Evolutionary conservation across 2,113 vertebrate genomes (phyloP).

Genomic region (Mobula hypostoma): DNA sequence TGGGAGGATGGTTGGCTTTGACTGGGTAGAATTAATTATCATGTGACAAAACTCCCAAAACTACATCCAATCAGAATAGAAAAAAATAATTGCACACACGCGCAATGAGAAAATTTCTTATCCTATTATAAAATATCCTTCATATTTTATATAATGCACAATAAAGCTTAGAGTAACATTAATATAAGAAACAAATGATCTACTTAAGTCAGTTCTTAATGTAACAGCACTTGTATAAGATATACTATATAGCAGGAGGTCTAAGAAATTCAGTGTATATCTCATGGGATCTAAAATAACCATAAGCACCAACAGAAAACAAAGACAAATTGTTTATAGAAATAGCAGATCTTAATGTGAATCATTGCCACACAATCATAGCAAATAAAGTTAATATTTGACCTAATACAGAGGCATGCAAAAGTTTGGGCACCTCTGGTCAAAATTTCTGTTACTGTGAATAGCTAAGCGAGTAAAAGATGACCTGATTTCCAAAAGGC

Average conservation of each 20-base stretch:
- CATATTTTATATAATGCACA: background rate
- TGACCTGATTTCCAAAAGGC: no score
- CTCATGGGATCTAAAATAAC: background rate
- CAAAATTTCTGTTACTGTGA: no score
- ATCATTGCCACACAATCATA: background rate
- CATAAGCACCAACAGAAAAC: background rate
- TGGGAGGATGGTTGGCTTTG: background rate
- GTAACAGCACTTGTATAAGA: background rate
- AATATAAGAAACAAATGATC: no score
- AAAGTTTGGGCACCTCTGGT: no score
- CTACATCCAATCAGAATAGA: background rate
- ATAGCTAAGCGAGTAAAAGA: no score
- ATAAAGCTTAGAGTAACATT: background rate
- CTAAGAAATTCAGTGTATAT: background rate
- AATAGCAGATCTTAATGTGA: background rate
- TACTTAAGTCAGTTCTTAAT: no score
- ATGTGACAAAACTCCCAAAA: background rate
- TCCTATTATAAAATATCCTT: background rate
- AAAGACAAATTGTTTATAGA: background rate
- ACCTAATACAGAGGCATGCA: no score
- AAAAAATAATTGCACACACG: background rate
- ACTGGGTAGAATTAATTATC: background rate
- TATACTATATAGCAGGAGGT: background rate
- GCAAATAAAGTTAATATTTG: background rate
- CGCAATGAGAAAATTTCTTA: background rate